Conservation (phyloP, 92 coral and sea anemone species). For the Paragorgia papillata region DNA sequence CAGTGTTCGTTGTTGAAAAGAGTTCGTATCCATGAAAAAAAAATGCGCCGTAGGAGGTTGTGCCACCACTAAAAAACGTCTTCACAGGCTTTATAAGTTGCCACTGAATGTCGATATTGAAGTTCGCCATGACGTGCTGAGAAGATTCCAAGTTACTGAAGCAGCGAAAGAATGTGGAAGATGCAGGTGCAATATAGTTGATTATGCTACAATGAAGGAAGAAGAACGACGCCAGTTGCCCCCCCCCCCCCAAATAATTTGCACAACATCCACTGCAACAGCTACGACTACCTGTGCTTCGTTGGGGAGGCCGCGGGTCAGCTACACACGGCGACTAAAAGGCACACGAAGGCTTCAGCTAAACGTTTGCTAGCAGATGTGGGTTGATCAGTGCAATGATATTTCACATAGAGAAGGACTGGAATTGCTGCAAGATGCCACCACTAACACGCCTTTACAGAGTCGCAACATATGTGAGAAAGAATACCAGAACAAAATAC, state of each 20-base stretch:
- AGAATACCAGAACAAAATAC: neutral
- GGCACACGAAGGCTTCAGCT: constrained; percentile 29
- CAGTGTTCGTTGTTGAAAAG: neutral
- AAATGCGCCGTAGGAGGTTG: constrained; percentile 23
- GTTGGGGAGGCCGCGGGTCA: constrained; percentile 31
- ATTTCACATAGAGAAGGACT: constrained; percentile 32
- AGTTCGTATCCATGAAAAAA: neutral
- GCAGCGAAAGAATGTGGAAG: constrained; percentile 21
- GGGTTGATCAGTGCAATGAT: constrained; percentile 8
- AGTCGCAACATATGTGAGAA: neutral
- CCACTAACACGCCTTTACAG: neutral
- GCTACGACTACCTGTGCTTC: neutral
- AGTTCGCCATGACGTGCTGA: neutral
- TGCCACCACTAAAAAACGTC: constrained; percentile 2
- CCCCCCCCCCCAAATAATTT: no score
- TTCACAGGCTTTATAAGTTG: constrained; percentile 5
- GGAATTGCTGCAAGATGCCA: constrained; percentile 14
- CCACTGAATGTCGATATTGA: constrained; percentile 11
- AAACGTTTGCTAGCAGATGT: neutral
- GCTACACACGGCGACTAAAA: constrained; percentile 32
- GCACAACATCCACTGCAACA: no score
- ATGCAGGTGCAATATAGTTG: constrained; percentile 19
- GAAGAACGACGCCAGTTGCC: no score
- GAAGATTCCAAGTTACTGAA: constrained; percentile 22
- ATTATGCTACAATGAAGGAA: no score